phyloP scores from a whole-genome alignment of 2,797 vertebrate species.

The Zenarchopterus dispar region DNA sequence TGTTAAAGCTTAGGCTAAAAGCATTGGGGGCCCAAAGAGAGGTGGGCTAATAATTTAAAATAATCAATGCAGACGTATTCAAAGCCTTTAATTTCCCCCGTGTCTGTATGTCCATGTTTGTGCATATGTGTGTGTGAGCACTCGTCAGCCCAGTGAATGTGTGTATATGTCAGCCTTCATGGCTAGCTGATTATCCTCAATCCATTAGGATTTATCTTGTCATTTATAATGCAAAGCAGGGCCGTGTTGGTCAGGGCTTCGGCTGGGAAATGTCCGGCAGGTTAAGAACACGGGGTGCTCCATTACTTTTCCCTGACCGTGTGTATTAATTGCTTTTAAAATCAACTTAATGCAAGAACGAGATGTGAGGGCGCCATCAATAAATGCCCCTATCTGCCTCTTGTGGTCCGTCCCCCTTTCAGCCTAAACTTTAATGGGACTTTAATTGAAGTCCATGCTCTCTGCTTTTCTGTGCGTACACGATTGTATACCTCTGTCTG shows the following conservation, averaged over 20 bases:
- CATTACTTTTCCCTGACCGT: constrained; percentile 98
- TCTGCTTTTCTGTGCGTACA: constrained; percentile 43
- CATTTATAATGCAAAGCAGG: constrained; percentile 99
- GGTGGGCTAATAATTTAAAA: constrained; percentile 99
- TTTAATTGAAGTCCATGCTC: constrained; percentile 77
- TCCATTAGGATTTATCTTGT: constrained; percentile 99
- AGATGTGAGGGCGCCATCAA: constrained; percentile 97
- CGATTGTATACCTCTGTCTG: constrained; percentile 35
- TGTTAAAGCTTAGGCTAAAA: constrained; percentile 99
- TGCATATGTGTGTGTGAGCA: constrained; percentile 61
- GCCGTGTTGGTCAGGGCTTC: constrained; percentile 91
- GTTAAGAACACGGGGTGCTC: constrained; percentile 97
- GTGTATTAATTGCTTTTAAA: constrained; percentile 99
- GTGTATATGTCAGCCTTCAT: constrained; percentile 83
- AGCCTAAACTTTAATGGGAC: constrained; percentile 81
- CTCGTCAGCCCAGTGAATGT: constrained; percentile 59
- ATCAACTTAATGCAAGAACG: constrained; percentile 98
- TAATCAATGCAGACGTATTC: constrained; percentile 99
- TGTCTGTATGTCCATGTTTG: constrained; percentile 85
- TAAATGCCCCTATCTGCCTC: constrained; percentile 88
- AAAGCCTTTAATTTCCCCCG: constrained; percentile 99
- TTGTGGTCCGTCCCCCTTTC: constrained; percentile 76
- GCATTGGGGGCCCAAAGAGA: constrained; percentile 99
- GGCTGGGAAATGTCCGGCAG: constrained; percentile 92
- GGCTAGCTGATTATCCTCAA: constrained; percentile 99